These are phyloP conservation scores for Trachelus troglodyta DNA, from an alignment of 2,888 invertebrate genomes.

Conservation along the genomic window DNA sequence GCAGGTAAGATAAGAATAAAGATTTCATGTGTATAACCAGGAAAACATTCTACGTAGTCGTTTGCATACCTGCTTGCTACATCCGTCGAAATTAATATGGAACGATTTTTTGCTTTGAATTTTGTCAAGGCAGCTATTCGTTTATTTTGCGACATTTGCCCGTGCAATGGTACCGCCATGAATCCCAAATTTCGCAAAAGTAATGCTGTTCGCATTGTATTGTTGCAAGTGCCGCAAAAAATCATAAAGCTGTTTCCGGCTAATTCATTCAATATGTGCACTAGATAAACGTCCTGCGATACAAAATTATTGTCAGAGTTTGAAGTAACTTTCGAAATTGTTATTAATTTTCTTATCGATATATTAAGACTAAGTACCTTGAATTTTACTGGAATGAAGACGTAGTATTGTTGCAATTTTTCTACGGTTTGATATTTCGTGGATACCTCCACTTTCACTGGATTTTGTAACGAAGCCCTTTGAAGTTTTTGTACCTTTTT, in stretches of 20 bases:
- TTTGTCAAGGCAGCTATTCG: constrained; percentile 94
- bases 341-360: neutral
- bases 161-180: constrained; percentile 96
- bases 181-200: constrained; percentile 91
- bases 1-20: constrained; percentile 39
- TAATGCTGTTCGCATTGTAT: constrained; percentile 88
- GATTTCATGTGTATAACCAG: neutral
- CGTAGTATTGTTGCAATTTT: constrained; percentile 92
- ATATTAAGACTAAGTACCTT: constrained; percentile 73
- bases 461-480: constrained; percentile 92
- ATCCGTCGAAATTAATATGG: constrained; percentile 97
- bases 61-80: constrained; percentile 88
- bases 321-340: neutral
- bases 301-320: constrained; percentile 12
- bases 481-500: constrained; percentile 97
- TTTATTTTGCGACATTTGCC: constrained; percentile 98
- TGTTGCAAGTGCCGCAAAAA: constrained; percentile 95
- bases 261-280: constrained; percentile 94
- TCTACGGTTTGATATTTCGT: constrained; percentile 99
- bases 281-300: constrained; percentile 91
- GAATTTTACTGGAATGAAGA: constrained; percentile 95
- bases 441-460: constrained; percentile 95
- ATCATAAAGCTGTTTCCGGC: constrained; percentile 97
- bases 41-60: neutral
- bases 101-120: constrained; percentile 93